Conservation (phyloP, 2,888 invertebrate genomes). For the Dysmachus trigonus region DNA sequence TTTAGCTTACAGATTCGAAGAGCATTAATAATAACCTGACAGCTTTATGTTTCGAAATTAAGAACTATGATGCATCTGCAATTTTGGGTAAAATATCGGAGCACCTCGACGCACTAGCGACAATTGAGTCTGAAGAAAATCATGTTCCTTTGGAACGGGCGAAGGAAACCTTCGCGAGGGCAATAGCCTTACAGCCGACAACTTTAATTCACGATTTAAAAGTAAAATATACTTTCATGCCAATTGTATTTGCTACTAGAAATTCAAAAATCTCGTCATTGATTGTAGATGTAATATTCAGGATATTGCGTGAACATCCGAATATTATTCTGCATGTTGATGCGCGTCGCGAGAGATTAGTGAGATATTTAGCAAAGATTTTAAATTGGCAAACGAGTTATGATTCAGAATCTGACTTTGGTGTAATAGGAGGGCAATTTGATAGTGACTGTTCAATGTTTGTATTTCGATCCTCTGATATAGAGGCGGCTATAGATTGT, state of each 20-base stretch:
- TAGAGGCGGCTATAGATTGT: conserved; percentile 57
- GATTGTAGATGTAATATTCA: background rate
- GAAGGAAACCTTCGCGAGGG: background rate
- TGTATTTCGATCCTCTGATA: conserved; percentile 57
- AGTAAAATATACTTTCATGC: background rate
- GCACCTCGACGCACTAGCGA: background rate
- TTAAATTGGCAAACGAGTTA: background rate
- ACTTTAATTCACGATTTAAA: background rate
- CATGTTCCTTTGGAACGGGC: conserved; percentile 34
- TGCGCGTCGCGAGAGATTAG: background rate
- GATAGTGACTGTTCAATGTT: conserved; percentile 52
- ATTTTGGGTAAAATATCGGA: background rate
- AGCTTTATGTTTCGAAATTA: background rate
- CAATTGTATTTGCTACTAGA: too few species aligned
- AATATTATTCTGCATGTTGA: background rate
- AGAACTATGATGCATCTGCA: background rate
- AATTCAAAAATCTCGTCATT: background rate
- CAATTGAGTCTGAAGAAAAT: conserved; percentile 41
- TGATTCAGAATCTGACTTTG: background rate
- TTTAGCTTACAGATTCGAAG: background rate
- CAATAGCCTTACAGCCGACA: background rate
- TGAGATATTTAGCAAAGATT: background rate
- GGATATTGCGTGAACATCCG: background rate
- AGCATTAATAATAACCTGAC: background rate
- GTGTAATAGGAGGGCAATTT: background rate